These are phyloP conservation scores for Apostichopus japonicus DNA, from an alignment of 35 echinoderm and acorn worm species.

Conservation along the genomic window DNA sequence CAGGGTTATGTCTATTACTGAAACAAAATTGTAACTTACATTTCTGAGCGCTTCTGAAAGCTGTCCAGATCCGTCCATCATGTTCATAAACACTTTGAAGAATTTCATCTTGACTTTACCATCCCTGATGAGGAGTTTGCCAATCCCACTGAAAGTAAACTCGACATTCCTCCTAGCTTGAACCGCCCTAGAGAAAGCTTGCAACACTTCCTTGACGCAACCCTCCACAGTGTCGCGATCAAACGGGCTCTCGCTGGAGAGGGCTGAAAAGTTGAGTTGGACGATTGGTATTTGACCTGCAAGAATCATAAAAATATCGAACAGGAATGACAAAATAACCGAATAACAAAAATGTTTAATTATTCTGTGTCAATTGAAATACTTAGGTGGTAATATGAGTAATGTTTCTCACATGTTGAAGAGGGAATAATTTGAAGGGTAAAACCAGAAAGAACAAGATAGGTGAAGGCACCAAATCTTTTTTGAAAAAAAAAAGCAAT, in stretches of 20 bases:
- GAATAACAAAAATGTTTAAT: no score
- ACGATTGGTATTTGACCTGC: conserved; percentile 97
- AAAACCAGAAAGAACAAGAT: no score
- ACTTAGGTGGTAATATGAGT: no score
- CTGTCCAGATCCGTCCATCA: conserved; percentile 94
- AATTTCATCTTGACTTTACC: conserved; percentile 99
- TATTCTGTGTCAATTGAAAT: no score
- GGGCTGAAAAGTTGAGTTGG: conserved; percentile 96
- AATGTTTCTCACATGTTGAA: no score
- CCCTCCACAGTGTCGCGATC: conserved; percentile 91
- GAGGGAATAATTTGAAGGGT: no score
- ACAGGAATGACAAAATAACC: conserved; percentile 11
- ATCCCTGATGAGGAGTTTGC: conserved; percentile 83
- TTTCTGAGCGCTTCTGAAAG: conserved; percentile 90
- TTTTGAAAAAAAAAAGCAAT: no score
- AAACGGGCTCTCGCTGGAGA: conserved; percentile 94
- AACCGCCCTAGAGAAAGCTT: conserved; percentile 80
- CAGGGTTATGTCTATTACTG: not conserved
- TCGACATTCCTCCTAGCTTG: conserved; percentile 90
- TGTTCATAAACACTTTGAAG: conserved; percentile 96
- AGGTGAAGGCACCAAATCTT: no score
- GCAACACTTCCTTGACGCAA: conserved; percentile 90
- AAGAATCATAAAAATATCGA: conserved; percentile 55
- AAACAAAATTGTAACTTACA: conserved; percentile 57
- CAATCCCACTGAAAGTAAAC: conserved; percentile 88